Conservation (phyloP, 2,113 vertebrate species). For the Dolichotis patagonum region DNA sequence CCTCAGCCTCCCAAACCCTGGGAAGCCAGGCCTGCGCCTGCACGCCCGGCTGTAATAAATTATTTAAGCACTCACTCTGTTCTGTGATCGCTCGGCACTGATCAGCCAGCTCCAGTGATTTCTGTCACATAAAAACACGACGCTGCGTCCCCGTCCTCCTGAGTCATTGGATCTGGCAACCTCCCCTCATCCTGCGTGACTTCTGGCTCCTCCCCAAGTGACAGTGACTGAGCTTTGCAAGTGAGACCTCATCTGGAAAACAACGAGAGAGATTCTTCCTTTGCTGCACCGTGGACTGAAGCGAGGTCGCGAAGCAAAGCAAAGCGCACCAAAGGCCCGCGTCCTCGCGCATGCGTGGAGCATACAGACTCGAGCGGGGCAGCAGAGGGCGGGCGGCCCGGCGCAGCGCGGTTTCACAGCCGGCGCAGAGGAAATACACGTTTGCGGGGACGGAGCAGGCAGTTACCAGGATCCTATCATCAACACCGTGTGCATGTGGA, state of each 20-base stretch:
- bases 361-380: background rate
- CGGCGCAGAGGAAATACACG: too few relatives aligned
- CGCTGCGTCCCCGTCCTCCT: background rate
- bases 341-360: background rate
- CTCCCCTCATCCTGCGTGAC: too few relatives aligned
- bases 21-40: background rate
- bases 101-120: background rate
- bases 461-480: too few relatives aligned
- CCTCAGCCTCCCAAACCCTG: background rate
- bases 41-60: background rate
- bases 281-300: background rate
- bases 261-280: background rate
- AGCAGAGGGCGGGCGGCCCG: too few relatives aligned
- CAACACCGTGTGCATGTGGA: background rate
- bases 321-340: background rate
- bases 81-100: background rate
- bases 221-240: background rate
- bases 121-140: background rate
- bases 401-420: background rate
- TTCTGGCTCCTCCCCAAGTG: background rate
- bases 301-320: accelerated
- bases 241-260: background rate
- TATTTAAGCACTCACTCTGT: background rate
- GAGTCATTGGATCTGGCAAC: background rate
- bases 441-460: too few relatives aligned